Evolutionary conservation across 2,113 vertebrate genomes (phyloP).

Genomic region (Hippocampus zosterae): DNA sequence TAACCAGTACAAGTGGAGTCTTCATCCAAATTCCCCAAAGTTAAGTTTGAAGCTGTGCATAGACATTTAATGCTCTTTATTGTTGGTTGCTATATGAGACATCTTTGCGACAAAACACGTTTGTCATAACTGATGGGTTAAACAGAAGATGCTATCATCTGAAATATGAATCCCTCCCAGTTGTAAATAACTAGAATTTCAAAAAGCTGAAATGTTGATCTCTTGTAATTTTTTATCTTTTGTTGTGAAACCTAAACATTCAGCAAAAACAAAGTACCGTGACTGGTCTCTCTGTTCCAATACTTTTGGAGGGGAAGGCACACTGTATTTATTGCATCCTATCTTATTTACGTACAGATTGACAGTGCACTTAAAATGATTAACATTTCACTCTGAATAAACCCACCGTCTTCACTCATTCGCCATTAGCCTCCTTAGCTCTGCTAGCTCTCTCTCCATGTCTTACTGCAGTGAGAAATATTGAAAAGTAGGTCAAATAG

Average conservation of each 20-base stretch:
- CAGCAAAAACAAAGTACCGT: background rate
- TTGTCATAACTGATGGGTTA: background rate
- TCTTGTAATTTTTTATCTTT: background rate
- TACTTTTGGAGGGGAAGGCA: background rate
- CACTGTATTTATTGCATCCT: background rate
- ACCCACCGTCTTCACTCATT: background rate
- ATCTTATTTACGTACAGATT: too few species aligned
- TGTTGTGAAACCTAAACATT: background rate
- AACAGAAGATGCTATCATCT: background rate
- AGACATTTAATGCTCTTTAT: too few species aligned
- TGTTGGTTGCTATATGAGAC: too few species aligned
- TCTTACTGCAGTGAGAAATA: constrained; percentile 55
- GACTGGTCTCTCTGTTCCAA: background rate
- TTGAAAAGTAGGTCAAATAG: constrained; percentile 69
- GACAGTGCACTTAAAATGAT: background rate
- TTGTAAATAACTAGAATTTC: background rate
- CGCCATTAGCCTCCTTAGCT: background rate
- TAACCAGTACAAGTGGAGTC: too few species aligned
- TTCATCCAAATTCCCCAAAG: too few species aligned
- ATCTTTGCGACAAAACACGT: too few species aligned
- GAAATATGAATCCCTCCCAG: background rate
- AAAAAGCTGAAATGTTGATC: too few species aligned
- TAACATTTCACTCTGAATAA: background rate
- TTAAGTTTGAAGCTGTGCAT: too few species aligned
- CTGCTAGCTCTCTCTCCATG: too few species aligned